These are phyloP conservation scores for Epinephelus fuscoguttatus DNA, from an alignment of 2,113 vertebrate species.

Conservation along the genomic window DNA sequence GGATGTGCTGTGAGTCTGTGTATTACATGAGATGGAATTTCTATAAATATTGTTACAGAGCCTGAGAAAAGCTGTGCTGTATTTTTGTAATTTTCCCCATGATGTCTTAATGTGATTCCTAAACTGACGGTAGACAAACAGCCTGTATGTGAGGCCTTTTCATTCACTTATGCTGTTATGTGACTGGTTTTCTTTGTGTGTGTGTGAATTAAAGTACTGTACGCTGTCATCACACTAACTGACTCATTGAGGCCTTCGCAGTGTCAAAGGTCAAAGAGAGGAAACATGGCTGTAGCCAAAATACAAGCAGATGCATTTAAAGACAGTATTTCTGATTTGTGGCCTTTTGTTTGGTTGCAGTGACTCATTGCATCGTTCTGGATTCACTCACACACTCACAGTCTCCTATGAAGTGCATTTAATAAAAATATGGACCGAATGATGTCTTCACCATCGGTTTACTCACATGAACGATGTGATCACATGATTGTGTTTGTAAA, in stretches of 20 bases:
- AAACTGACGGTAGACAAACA: background rate
- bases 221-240: background rate
- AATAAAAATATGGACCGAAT: background rate
- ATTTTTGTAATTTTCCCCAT: constrained; percentile 29
- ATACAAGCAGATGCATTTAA: background rate
- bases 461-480: constrained; percentile 2
- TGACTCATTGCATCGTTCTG: background rate
- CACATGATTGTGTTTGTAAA: constrained; percentile 23
- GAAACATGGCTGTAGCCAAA: background rate
- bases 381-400: background rate
- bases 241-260: background rate
- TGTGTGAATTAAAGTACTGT: background rate
- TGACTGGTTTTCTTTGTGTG: background rate
- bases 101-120: background rate
- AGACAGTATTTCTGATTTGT: constrained; percentile 41
- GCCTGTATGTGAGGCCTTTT: constrained; percentile 5
- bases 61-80: constrained; percentile 15
- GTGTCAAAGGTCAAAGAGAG: too few relatives aligned
- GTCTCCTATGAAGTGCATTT: constrained; percentile 20
- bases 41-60: constrained; percentile 8
- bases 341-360: constrained; percentile 28
- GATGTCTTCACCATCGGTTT: constrained; percentile 5
- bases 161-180: background rate
- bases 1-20: constrained; percentile 16
- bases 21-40: constrained; percentile 14